Percentiles rank a stretch among this genome's conserved stretches.
phyloP scores from a whole-genome alignment of 2,797 vertebrate species.

The Molossus alvarezi region DNA sequence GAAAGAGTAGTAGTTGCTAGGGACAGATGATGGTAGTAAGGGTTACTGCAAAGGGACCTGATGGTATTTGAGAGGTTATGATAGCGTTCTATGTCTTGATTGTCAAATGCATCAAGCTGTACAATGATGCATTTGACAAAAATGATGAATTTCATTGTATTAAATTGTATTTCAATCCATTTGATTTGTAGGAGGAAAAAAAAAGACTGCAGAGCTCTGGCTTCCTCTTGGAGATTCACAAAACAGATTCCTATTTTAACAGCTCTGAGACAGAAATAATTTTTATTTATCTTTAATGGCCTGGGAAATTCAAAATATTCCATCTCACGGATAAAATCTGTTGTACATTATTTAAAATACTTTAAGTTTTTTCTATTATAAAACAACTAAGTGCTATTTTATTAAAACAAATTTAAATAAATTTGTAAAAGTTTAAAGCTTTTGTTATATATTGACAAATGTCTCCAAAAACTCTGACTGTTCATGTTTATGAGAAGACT shows the following conservation, averaged over 20 bases:
- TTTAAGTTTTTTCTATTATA: slow-evolving; percentile 8
- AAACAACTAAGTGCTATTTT: slow-evolving; percentile 12
- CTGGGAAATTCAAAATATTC: background rate
- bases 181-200: background rate
- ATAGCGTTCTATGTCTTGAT: background rate
- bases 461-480: background rate
- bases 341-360: slow-evolving; percentile 1
- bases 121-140: no score
- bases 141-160: background rate
- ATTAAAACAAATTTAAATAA: slow-evolving; percentile 28
- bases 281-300: slow-evolving; percentile 35
- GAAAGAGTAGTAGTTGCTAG: background rate
- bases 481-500: background rate
- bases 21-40: background rate
- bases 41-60: background rate
- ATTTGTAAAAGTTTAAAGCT: background rate
- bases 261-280: background rate
- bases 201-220: background rate
- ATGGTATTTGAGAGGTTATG: background rate
- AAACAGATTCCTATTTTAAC: background rate
- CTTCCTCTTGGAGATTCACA: background rate
- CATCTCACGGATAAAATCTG: background rate
- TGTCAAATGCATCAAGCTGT: background rate
- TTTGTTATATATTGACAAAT: background rate
- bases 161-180: background rate